These are phyloP conservation scores for Lepidocyrtinus sp. DNA, from an alignment of 2,888 invertebrate species.

Conservation along the genomic window DNA sequence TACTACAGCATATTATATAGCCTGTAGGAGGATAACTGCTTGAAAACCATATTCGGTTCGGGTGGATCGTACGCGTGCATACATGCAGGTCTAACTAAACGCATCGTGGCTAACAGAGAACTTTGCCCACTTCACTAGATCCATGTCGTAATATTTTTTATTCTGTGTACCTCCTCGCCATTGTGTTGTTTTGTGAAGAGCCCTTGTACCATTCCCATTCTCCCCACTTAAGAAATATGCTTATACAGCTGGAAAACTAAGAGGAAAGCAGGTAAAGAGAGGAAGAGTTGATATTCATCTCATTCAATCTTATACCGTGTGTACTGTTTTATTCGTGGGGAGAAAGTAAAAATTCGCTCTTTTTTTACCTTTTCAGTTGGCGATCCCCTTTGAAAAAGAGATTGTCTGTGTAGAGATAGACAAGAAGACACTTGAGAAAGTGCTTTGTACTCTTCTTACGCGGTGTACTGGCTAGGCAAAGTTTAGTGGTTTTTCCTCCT, in stretches of 20 bases:
- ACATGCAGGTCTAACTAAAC: background rate
- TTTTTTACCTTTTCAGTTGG: background rate
- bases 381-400: background rate
- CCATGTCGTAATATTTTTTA: background rate
- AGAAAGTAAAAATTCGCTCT: too few species aligned
- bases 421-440: background rate
- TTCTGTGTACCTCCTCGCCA: background rate
- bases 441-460: background rate
- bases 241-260: background rate
- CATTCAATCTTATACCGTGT: background rate
- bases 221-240: background rate
- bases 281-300: slow-evolving; percentile 1
- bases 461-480: too few species aligned
- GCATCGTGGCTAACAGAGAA: background rate
- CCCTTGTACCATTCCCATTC: slow-evolving; percentile 28
- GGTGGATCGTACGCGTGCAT: slow-evolving; percentile 2
- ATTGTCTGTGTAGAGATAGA: background rate
- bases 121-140: background rate
- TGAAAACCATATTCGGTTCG: background rate
- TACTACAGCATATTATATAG: background rate
- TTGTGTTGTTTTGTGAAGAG: slow-evolving; percentile 37
- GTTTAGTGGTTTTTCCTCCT: background rate
- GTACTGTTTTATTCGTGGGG: background rate
- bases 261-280: slow-evolving; percentile 4
- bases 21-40: slow-evolving; percentile 4